phyloP scores from a whole-genome alignment of 2,113 vertebrate genomes.

The Mirounga angustirostris region DNA sequence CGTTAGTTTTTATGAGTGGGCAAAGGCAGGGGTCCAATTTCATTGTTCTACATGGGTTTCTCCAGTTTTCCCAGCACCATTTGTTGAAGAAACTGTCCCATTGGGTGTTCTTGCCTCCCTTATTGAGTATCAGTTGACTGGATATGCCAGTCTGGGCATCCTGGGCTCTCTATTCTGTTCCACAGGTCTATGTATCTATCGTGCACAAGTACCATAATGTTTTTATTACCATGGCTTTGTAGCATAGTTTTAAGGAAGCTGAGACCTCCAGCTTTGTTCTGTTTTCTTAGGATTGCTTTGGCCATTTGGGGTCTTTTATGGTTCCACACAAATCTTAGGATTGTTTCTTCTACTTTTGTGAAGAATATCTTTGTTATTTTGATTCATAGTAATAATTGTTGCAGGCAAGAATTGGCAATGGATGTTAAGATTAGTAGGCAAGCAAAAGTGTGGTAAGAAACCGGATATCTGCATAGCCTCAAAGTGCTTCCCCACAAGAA shows the following conservation, averaged over 20 bases:
- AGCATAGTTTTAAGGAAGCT: not conserved
- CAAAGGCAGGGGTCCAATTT: not conserved
- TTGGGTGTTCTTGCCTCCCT: not conserved
- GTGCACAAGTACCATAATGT: not conserved
- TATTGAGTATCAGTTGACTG: not conserved
- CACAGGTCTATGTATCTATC: not conserved
- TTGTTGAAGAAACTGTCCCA: not conserved
- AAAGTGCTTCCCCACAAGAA: not conserved
- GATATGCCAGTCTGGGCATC: not conserved
- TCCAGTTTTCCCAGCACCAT: not conserved
- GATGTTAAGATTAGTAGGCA: not conserved
- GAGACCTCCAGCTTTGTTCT: not conserved
- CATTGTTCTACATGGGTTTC: not conserved
- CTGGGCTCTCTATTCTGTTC: not conserved
- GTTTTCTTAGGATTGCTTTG: not conserved
- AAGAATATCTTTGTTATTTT: not conserved
- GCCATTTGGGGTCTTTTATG: not conserved
- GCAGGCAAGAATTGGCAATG: not conserved
- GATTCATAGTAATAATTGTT: not conserved
- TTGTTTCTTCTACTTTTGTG: not conserved
- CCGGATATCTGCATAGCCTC: not conserved
- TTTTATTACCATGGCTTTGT: not conserved
- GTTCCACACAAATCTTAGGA: not conserved
- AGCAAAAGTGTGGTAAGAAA: not conserved
- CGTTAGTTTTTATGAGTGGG: not conserved